A percentile compares a stretch with the other conserved stretches of the same genome.
Conservation (phyloP, 2,888 invertebrate species). For the Pseudanteris insignis region DNA sequence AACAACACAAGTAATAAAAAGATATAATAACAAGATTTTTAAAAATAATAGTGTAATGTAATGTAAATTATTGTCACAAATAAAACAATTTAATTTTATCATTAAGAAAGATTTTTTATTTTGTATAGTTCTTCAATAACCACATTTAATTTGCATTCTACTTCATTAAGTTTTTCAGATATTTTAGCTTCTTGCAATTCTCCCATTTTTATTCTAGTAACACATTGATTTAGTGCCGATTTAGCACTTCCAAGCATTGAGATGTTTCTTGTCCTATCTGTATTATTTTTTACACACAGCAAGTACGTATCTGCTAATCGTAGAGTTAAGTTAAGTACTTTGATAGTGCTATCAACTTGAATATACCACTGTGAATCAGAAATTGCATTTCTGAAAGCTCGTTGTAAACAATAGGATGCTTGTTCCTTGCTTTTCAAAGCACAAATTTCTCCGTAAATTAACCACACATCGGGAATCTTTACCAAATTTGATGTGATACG, state of each 20-base stretch:
- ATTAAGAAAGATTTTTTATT: slow-evolving; percentile 28
- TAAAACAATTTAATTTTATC: no score
- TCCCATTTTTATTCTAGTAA: slow-evolving; percentile 65
- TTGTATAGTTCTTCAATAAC: slow-evolving; percentile 53
- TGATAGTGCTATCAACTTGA: slow-evolving; percentile 70
- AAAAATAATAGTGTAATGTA: no score
- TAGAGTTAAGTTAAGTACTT: slow-evolving; percentile 72
- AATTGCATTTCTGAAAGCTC: slow-evolving; percentile 77
- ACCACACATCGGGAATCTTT: slow-evolving; percentile 82
- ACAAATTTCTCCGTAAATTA: slow-evolving; percentile 79
- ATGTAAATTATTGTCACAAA: no score
- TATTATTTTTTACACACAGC: slow-evolving; percentile 67
- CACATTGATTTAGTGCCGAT: slow-evolving; percentile 59
- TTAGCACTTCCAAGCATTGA: slow-evolving; percentile 60
- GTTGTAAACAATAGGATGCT: slow-evolving; percentile 78
- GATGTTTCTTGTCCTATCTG: slow-evolving; percentile 62
- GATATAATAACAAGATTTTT: no score
- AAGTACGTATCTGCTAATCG: slow-evolving; percentile 71
- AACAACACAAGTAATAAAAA: no score
- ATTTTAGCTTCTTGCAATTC: slow-evolving; percentile 61
- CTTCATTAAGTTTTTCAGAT: slow-evolving; percentile 51
- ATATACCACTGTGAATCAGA: slow-evolving; percentile 75
- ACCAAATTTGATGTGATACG: slow-evolving; percentile 76
- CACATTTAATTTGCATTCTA: slow-evolving; percentile 55
- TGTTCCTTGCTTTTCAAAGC: slow-evolving; percentile 62